Evolutionary conservation across 2,888 invertebrate genomes (phyloP), one percentile per base, ranked within the genome.

Genomic region (Rapana venosa): DNA sequence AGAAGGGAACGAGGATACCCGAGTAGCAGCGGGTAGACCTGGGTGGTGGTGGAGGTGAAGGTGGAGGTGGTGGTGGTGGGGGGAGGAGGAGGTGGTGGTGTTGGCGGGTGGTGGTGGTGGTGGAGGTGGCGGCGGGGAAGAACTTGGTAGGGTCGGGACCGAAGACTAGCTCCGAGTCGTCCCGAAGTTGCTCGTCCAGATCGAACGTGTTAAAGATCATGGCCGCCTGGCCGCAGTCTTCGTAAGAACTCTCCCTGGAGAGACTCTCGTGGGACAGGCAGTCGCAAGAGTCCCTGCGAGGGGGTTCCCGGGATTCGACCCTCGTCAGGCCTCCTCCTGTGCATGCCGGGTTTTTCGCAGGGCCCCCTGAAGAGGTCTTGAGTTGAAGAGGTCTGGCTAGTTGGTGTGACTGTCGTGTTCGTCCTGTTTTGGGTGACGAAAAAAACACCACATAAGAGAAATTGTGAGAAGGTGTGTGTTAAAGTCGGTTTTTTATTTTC

Each of bases 211-310:
- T 85, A n/a, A 84, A 17, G 36, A 79, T 15, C 58, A 30, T 56
- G 8, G 36, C 79, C 20, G 77, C 77, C 56, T 30, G 56, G n/a
- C 35, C 70, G 35, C 89, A 89, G 70, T 85, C 89, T 22, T 89
- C 89, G 85, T 89, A 89, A 56, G 89, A 85, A 13, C 84, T 89
- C 85, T 89, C 84, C 47, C 85, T n/a, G 56, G 89, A 89, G 6
- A 85, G 84, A n/a, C 88, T 88, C 11, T 88, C 79, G 88, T 66
- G 56, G 15, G 83, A 35, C 22, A 83, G 22, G 61, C 83, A 61
- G 88, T 83, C 88, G 66, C 88, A 79, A 8, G 88, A 88, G 36
- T 66, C 83, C 1, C 88, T 61, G 61, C 87, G 87, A 22, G 81
- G 81, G 5, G 81, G 81, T 11, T 47, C 81, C 15, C 81, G 36